Evolutionary conservation across 2,888 invertebrate genomes (phyloP).

Genomic region (Diarsia dahlii): DNA sequence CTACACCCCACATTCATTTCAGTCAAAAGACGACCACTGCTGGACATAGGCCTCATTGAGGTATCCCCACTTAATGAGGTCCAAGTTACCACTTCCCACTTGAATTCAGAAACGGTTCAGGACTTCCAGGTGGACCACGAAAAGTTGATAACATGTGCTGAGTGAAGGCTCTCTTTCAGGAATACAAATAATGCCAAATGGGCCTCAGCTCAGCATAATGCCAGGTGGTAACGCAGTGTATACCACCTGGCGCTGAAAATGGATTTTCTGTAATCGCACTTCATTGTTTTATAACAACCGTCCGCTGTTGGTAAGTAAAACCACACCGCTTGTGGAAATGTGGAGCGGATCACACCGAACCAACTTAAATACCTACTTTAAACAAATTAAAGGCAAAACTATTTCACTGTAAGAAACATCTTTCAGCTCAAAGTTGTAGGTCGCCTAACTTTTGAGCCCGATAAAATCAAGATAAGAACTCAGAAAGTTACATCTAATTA

Average conservation of each 20-base stretch:
- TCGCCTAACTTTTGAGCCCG: conserved; percentile 39
- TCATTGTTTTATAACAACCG: background rate
- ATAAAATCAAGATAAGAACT: conserved; percentile 48
- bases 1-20: too few relatives aligned
- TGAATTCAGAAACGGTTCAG: too few relatives aligned
- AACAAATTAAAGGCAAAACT: conserved; percentile 34
- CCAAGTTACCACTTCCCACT: too few relatives aligned
- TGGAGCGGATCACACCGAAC: background rate
- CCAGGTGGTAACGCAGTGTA: too few relatives aligned
- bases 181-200: too few relatives aligned
- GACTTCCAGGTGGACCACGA: too few relatives aligned
- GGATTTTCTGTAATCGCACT: background rate
- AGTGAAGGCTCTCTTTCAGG: background rate
- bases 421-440: conserved; percentile 25
- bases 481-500: conserved; percentile 51
- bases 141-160: background rate
- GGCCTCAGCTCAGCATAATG: too few relatives aligned
- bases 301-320: background rate
- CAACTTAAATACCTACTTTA: conserved; percentile 1
- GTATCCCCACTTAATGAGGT: too few relatives aligned
- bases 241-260: background rate
- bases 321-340: background rate
- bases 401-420: conserved; percentile 33
- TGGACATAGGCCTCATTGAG: too few relatives aligned
- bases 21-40: too few relatives aligned